These are phyloP conservation scores for Tetanocera ferruginea DNA, from an alignment of 2,888 invertebrate species.

Conservation along the genomic window DNA sequence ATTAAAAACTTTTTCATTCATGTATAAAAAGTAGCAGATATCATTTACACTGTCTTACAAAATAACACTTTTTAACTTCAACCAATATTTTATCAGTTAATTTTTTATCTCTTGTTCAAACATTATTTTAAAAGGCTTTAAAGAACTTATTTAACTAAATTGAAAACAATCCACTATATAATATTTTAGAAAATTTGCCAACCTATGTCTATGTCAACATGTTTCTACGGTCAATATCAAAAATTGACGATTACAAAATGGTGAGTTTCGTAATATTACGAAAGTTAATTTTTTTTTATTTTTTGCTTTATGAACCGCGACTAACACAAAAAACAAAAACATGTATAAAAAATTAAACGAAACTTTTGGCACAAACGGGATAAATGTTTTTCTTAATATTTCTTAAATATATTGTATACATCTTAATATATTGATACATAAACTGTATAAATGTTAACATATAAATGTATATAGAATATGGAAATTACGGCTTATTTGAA, in stretches of 20 bases:
- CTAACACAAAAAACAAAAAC: conserved; percentile 12
- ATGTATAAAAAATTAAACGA: conserved; percentile 14
- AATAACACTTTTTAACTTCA: not conserved
- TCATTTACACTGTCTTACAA: not conserved
- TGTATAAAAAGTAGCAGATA: not conserved
- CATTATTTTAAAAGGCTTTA: conserved; percentile 29
- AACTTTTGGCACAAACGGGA: not conserved
- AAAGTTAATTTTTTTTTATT: not conserved
- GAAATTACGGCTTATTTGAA: not conserved
- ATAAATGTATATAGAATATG: not conserved
- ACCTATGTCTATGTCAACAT: conserved; percentile 94
- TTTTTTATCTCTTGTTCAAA: conserved; percentile 27
- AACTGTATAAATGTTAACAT: conserved; percentile 18
- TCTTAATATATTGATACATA: not conserved
- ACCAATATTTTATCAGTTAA: not conserved
- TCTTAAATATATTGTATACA: not conserved
- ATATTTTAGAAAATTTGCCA: conserved; percentile 81
- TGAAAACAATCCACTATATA: conserved; percentile 48
- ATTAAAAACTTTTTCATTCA: no score
- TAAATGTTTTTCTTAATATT: conserved; percentile 6
- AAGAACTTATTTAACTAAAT: conserved; percentile 35
- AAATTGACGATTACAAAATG: conserved; percentile 99
- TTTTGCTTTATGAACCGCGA: conserved; percentile 12
- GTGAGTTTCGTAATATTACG: conserved; percentile 77
- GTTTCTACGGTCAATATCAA: conserved; percentile 97